Evolutionary conservation across 2,113 vertebrate genomes (phyloP).

Genomic region (Cygnus atratus): DNA sequence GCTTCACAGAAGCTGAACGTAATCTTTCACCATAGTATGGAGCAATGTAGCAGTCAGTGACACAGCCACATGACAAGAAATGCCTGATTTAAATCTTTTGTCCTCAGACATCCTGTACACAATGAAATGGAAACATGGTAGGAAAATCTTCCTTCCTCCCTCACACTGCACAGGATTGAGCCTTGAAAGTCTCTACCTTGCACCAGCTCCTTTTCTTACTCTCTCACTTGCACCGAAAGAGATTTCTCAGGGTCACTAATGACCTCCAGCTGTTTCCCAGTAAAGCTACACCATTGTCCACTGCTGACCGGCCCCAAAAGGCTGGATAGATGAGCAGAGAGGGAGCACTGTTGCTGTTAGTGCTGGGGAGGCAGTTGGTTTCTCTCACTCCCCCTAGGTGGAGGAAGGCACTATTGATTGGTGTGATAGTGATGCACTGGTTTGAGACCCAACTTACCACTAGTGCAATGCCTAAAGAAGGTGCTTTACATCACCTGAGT

Average conservation of each 20-base stretch:
- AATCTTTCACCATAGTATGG: not conserved
- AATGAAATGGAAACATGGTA: not conserved
- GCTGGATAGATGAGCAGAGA: not conserved
- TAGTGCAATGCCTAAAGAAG: not conserved
- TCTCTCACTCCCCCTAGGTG: not conserved
- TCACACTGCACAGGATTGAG: not conserved
- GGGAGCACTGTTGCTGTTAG: not conserved
- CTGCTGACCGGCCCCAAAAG: not conserved
- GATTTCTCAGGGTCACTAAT: not conserved
- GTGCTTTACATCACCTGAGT: not conserved
- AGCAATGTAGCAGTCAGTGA: not conserved
- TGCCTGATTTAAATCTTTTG: not conserved
- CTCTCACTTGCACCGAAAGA: not conserved
- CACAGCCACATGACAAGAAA: not conserved
- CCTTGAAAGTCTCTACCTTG: not conserved
- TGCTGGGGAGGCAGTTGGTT: not conserved
- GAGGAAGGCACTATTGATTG: not conserved
- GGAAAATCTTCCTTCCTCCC: not conserved
- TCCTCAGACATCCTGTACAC: not conserved
- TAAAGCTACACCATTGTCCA: not conserved
- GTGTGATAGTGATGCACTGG: fast-evolving
- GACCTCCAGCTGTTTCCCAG: not conserved
- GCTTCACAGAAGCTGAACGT: fast-evolving
- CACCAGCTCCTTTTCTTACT: not conserved
- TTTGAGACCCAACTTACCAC: not conserved